phyloP scores from a whole-genome alignment of 1,140 invertebrate species.

The Drosophila repleta region DNA sequence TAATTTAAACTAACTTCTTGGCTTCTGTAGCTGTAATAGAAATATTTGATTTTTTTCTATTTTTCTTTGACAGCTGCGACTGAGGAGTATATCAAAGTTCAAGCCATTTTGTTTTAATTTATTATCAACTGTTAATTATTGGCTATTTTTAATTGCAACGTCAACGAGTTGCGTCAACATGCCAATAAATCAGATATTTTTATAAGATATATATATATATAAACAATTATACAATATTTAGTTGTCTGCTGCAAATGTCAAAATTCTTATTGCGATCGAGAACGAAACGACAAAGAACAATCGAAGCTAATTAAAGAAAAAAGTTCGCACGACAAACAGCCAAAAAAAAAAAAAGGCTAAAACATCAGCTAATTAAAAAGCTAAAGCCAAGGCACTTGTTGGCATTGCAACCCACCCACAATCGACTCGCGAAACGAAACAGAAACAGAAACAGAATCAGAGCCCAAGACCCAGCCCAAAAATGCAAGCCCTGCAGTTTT shows the following conservation, averaged over 20 bases:
- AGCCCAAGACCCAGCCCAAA: constrained; percentile 54
- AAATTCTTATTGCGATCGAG: constrained; percentile 51
- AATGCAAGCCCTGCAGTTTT: constrained; percentile 48
- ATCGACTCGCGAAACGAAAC: no score
- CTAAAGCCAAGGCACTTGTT: constrained; percentile 67
- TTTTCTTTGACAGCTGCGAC: background rate
- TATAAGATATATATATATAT: no score
- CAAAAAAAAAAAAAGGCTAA: background rate
- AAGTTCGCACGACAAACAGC: constrained; percentile 37
- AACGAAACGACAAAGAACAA: constrained; percentile 28
- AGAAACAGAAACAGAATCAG: constrained; percentile 12
- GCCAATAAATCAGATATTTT: constrained; percentile 13
- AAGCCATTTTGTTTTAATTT: background rate
- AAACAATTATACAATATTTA: constrained; percentile 1
- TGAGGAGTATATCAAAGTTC: background rate
- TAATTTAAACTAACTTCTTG: no score
- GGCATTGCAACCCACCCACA: background rate
- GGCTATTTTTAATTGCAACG: constrained; percentile 23
- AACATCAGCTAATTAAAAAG: constrained; percentile 67
- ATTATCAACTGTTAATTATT: background rate
- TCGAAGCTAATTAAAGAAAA: constrained; percentile 64
- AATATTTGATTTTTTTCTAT: no score
- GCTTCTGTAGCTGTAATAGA: no score
- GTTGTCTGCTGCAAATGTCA: constrained; percentile 56
- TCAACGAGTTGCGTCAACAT: constrained; percentile 28